phyloP scores from a whole-genome alignment of 2,113 vertebrate species.

The Naja naja region DNA sequence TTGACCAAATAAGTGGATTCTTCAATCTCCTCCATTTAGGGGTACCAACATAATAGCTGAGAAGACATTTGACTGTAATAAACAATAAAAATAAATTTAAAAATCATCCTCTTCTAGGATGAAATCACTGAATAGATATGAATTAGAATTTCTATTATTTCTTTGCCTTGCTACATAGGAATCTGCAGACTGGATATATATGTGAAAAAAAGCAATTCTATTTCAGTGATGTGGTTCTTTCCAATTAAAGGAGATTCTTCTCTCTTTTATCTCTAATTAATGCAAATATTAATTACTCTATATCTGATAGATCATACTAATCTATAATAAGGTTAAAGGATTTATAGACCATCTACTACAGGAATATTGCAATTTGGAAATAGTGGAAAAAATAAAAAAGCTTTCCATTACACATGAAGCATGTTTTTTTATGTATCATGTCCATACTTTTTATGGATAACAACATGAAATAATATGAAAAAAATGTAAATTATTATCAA shows the following conservation, averaged over 20 bases:
- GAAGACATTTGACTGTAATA: neutral
- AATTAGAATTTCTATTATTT: neutral
- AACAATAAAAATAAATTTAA: neutral
- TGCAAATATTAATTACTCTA: neutral
- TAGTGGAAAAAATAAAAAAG: too few relatives aligned
- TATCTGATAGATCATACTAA: neutral
- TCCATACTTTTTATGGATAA: too few relatives aligned
- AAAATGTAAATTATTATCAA: too few relatives aligned
- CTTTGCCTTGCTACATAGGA: neutral
- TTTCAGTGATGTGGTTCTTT: neutral
- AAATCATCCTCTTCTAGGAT: neutral
- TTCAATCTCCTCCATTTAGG: neutral
- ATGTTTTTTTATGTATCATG: too few relatives aligned
- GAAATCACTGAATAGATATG: neutral
- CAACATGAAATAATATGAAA: too few relatives aligned
- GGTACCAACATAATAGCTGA: neutral
- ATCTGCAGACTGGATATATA: neutral
- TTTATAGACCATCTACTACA: neutral
- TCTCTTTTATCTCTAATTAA: neutral
- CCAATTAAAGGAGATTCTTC: neutral
- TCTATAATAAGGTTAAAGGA: neutral
- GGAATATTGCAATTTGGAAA: neutral
- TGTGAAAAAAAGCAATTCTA: neutral
- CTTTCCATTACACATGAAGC: too few relatives aligned
- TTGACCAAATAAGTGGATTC: neutral